phyloP scores from a whole-genome alignment of 2,888 invertebrate genomes.

The Chloromyia formosa region DNA sequence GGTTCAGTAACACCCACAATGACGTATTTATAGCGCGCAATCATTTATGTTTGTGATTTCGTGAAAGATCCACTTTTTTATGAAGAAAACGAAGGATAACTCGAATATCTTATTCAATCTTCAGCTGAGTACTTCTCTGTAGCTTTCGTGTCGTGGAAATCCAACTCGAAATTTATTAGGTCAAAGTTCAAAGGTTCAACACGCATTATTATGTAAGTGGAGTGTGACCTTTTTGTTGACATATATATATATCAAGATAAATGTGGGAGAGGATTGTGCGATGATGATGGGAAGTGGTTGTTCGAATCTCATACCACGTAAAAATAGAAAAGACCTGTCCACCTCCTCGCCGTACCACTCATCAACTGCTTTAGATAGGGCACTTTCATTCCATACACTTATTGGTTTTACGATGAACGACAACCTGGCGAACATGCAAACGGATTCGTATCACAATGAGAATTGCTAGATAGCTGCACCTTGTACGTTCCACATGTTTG shows the following conservation, averaged over 20 bases:
- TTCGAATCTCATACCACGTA: background rate
- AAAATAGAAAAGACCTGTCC: background rate
- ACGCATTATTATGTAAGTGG: background rate
- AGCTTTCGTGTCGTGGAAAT: no score
- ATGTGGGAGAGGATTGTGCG: background rate
- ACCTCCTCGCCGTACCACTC: background rate
- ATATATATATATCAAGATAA: background rate
- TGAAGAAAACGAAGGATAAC: no score
- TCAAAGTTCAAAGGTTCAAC: conserved; percentile 9
- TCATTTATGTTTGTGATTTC: no score
- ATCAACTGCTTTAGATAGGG: no score
- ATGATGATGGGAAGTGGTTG: background rate
- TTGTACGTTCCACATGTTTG: background rate
- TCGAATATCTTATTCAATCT: no score
- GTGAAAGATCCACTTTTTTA: no score
- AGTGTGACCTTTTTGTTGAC: no score
- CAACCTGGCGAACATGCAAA: background rate
- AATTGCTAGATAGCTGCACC: background rate
- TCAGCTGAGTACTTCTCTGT: no score
- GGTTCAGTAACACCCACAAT: no score
- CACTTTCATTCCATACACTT: no score
- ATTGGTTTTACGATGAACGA: background rate
- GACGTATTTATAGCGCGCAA: no score
- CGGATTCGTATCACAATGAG: background rate
- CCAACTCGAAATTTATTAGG: background rate